phyloP scores from a whole-genome alignment of 2,797 vertebrate species.

The Sebastes oblongus region DNA sequence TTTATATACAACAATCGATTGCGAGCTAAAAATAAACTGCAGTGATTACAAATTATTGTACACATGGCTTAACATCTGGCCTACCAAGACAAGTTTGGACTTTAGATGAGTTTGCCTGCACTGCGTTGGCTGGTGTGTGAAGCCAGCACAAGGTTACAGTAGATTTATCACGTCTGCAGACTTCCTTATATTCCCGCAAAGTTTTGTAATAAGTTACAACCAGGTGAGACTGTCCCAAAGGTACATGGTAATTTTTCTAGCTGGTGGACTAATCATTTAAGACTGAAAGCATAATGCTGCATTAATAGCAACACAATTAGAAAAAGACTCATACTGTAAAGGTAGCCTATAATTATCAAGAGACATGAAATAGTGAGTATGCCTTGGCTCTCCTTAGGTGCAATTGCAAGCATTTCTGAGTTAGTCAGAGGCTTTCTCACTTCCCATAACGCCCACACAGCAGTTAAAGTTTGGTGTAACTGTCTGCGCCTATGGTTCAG shows the following conservation, averaged over 20 bases:
- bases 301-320: background rate
- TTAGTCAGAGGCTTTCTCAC: background rate
- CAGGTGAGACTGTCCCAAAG: background rate
- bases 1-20: background rate
- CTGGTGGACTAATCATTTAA: background rate
- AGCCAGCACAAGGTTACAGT: background rate
- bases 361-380: background rate
- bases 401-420: background rate
- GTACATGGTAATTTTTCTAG: background rate
- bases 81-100: background rate
- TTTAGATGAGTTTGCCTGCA: background rate
- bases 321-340: background rate
- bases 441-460: background rate
- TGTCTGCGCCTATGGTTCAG: background rate
- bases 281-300: background rate
- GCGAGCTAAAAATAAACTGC: background rate
- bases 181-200: background rate
- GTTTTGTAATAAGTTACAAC: background rate
- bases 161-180: background rate
- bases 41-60: background rate
- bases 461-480: background rate
- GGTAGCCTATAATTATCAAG: background rate
- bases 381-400: background rate
- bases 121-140: background rate
- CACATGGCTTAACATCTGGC: background rate